Conservation (phyloP, 2,797 vertebrate species). For the Aulostomus chinensis region DNA sequence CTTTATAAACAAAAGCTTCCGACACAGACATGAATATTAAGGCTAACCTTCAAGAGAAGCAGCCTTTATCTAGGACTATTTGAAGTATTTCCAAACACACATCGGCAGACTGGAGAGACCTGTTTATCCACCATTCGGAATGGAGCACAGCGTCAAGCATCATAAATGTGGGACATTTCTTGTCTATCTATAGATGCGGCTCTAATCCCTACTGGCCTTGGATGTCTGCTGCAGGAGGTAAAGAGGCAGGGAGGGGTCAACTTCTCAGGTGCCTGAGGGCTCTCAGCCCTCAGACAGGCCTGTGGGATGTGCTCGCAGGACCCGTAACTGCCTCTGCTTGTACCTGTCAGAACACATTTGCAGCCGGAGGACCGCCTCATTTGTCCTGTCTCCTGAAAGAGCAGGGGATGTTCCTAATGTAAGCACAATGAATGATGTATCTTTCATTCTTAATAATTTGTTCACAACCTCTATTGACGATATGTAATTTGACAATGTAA, state of each 20-base stretch:
- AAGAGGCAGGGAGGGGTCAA: conserved; percentile 42
- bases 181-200: conserved; percentile 5
- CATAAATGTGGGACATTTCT: background rate
- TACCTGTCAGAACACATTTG: conserved; percentile 75
- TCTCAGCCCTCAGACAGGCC: conserved; percentile 57
- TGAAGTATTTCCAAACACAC: conserved; percentile 4
- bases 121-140: conserved; percentile 16
- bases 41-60: background rate
- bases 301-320: conserved; percentile 55
- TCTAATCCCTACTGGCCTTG: too few relatives aligned
- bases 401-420: conserved; percentile 15
- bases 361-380: conserved; percentile 54
- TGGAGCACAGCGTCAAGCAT: background rate
- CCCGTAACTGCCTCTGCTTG: conserved; percentile 68
- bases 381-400: conserved; percentile 54
- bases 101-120: conserved; percentile 19
- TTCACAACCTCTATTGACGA: conserved; percentile 5
- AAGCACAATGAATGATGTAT: conserved; percentile 15
- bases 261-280: conserved; percentile 56
- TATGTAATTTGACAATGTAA: conserved; percentile 21
- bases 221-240: conserved; percentile 2
- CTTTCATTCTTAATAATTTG: conserved; percentile 13
- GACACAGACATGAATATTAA: too few relatives aligned
- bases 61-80: background rate
- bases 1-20: background rate